Evolutionary conservation across 1,140 invertebrate species (phyloP).

Genomic region (Drosophila yakuba): DNA sequence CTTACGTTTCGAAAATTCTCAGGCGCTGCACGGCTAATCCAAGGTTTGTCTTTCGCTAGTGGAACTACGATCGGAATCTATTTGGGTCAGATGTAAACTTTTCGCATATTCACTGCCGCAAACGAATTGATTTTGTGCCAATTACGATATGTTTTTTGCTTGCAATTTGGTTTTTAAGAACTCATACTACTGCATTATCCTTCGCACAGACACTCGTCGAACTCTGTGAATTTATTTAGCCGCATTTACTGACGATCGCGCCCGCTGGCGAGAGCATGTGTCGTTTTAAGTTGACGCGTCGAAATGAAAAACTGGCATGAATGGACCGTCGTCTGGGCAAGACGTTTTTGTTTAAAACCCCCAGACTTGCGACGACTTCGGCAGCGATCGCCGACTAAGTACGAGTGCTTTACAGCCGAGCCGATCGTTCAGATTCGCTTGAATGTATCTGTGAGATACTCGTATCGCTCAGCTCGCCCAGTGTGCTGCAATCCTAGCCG

Average conservation of each 20-base stretch:
- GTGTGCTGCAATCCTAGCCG: conserved; percentile 56
- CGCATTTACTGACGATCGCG: conserved; percentile 57
- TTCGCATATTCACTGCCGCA: conserved; percentile 49
- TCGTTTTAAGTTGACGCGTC: conserved; percentile 84
- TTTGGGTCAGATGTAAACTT: conserved; percentile 13
- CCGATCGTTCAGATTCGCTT: conserved; percentile 37
- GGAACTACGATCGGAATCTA: background rate
- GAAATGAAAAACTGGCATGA: conserved; percentile 85
- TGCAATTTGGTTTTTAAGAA: conserved; percentile 3
- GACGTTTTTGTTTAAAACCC: conserved; percentile 83
- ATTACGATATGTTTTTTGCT: conserved; percentile 9
- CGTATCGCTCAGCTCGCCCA: background rate
- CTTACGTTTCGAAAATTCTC: conserved; percentile 45
- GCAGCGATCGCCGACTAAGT: conserved; percentile 71
- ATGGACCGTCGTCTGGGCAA: conserved; percentile 80
- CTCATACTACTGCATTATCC: conserved; percentile 24
- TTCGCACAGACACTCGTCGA: conserved; percentile 19
- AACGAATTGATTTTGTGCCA: conserved; percentile 38
- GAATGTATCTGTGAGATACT: conserved; percentile 34
- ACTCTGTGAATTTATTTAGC: conserved; percentile 9
- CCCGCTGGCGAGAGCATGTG: conserved; percentile 67
- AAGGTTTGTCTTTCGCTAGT: conserved; percentile 16
- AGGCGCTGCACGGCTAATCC: conserved; percentile 51
- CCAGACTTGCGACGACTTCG: conserved; percentile 54
- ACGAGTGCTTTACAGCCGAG: conserved; percentile 39